Evolutionary conservation across 2,888 invertebrate species (phyloP).

Genomic region (Microchrysa polita): DNA sequence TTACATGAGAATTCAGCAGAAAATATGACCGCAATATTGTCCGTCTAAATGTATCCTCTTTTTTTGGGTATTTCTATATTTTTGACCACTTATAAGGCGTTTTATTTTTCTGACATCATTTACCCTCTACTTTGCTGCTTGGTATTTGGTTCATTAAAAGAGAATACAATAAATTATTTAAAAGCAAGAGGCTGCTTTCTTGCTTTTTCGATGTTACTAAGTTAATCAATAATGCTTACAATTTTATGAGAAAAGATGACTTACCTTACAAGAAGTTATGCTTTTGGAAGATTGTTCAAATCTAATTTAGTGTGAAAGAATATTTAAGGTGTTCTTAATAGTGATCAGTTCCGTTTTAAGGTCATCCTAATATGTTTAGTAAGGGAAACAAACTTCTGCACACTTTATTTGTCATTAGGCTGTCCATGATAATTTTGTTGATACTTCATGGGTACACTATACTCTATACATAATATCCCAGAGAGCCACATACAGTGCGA

Average conservation of each 20-base stretch:
- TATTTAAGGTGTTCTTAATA: too few species aligned
- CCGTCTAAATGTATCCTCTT: conserved; percentile 11
- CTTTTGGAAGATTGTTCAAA: not conserved
- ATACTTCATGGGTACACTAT: too few species aligned
- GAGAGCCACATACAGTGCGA: not conserved
- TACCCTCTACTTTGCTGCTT: too few species aligned
- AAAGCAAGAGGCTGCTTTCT: not conserved
- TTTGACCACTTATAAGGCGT: not conserved
- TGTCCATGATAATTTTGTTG: too few species aligned
- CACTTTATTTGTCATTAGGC: too few species aligned
- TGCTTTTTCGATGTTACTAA: not conserved
- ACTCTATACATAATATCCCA: not conserved
- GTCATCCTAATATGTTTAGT: too few species aligned
- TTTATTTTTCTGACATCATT: not conserved
- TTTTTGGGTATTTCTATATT: not conserved
- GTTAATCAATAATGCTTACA: not conserved
- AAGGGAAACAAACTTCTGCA: too few species aligned
- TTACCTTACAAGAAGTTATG: not conserved
- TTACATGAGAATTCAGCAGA: conserved; percentile 20
- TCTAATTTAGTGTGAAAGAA: too few species aligned
- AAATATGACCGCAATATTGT: not conserved
- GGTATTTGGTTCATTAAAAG: not conserved
- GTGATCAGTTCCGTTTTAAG: too few species aligned
- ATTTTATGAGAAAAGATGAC: not conserved
- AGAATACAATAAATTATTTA: conserved; percentile 20